Evolutionary conservation across 2,113 vertebrate species (phyloP), one percentile per base, ranked within the genome.

Genomic region (Solea solea): DNA sequence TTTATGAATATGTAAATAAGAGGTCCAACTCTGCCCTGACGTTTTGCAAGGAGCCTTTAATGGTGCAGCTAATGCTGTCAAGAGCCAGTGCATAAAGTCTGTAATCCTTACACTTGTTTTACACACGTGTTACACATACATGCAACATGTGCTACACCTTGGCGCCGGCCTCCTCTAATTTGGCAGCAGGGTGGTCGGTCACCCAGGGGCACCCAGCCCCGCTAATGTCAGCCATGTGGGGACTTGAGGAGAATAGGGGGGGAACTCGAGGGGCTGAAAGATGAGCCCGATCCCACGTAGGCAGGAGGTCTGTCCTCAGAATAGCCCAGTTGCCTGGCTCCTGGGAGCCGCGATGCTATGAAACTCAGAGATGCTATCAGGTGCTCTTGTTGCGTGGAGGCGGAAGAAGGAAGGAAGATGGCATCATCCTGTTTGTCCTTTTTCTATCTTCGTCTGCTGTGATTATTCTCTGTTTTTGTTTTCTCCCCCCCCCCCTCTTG

Each of bases 291-390:
- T 42, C 62, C 76, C 85, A 90, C 78, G 77, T 90, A 90, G 73
- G 77, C 88, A 86, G 70, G 48, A 82, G 68, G 59, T 80, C 68
- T 85, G 52, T 59, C 55, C 88, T 56, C 49, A 74, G 76, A 91
- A 86, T 86, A 89, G 74, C 72, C 66, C 41, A 51, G 61, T 61
- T 69, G 76, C 16, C 7, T 0, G 54, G 27, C 54, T 81, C 81
- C 56, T 60, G 64, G 73, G 82, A 85, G 64, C 40, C 45, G 39
- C 57, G 64, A 12, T 50, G 60, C 74, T 78, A n/a, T 49, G 61
- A 76, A 71, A 76, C 73, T 72, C 72, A 61, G 56, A 80, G 81
- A 91, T 90, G 67, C 9, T 89, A 91, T 93, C 87, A 57, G 16
- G n/a, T 51, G 7, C 52, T 55, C 42, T 80, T 50, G 59, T 73